Conservation (phyloP, 2,113 vertebrate species). For the Paratilapia polleni region DNA sequence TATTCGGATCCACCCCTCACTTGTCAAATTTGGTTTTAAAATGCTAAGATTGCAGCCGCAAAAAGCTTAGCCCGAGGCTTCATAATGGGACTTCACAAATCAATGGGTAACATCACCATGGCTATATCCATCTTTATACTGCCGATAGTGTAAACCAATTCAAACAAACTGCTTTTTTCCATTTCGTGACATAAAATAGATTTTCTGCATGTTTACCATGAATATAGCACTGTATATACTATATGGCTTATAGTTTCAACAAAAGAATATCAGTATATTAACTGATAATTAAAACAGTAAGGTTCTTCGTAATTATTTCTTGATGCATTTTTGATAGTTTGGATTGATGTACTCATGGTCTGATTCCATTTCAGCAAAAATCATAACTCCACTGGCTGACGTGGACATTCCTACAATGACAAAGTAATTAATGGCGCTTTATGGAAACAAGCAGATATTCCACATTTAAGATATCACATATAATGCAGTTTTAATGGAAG, state of each 20-base stretch:
- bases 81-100: neutral
- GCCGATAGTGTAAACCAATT: neutral
- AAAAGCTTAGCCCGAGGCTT: neutral
- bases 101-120: neutral
- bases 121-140: neutral
- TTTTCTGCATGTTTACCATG: neutral
- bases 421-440: neutral
- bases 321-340: conserved; percentile 12
- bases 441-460: neutral
- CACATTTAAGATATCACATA: conserved; percentile 17
- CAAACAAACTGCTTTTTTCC: neutral
- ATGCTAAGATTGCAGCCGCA: neutral
- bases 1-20: neutral
- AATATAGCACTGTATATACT: neutral
- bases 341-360: conserved; percentile 8
- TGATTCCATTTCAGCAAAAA: conserved; percentile 17
- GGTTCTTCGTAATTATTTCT: neutral
- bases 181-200: neutral
- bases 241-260: conserved; percentile 25
- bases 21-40: neutral
- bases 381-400: conserved; percentile 21
- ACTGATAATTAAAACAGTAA: conserved; percentile 23
- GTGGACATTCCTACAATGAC: conserved; percentile 13
- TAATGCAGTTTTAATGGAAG: neutral
- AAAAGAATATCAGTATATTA: neutral